These are phyloP conservation scores for Sminthurides aquaticus DNA, from an alignment of 2,888 invertebrate genomes.

Conservation along the genomic window DNA sequence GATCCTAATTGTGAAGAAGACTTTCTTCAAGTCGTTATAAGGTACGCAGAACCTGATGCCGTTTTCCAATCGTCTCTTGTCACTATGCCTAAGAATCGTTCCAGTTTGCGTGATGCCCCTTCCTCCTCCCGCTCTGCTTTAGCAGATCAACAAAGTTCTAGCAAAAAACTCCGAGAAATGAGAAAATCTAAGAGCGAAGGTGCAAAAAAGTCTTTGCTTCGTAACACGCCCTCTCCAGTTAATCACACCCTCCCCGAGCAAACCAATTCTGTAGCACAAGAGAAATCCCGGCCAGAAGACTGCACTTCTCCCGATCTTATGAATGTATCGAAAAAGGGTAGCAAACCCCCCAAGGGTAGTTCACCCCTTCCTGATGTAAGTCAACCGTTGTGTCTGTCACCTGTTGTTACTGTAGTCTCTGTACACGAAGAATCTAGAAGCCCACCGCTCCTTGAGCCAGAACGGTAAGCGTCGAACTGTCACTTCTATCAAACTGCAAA, in stretches of 20 bases:
- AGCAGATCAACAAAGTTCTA: not conserved
- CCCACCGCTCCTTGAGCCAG: not conserved
- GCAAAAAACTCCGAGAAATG: not conserved
- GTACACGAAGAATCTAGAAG: conserved; percentile 1
- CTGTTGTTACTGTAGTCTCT: conserved; percentile 2
- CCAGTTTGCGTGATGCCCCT: conserved; percentile 1
- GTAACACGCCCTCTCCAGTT: not conserved
- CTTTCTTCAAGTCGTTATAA: conserved; percentile 42
- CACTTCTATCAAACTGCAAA: not conserved
- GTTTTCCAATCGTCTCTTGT: conserved; percentile 21
- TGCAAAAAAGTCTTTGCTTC: not conserved
- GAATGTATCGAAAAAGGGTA: no score
- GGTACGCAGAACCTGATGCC: conserved; percentile 34
- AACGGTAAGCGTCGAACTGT: not conserved
- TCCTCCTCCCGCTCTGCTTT: not conserved
- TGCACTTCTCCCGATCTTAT: not conserved
- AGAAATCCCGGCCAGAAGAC: not conserved
- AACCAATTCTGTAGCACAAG: not conserved
- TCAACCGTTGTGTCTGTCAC: not conserved
- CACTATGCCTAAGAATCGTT: conserved; percentile 18
- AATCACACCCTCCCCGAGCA: not conserved
- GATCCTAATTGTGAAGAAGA: conserved; percentile 41
- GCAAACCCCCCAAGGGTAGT: not conserved
- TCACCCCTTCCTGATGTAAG: not conserved
- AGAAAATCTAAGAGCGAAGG: not conserved